Evolutionary conservation across 2,888 invertebrate species (phyloP), one percentile per base, ranked within the genome.

Genomic region (Leptopterna dolabrata): DNA sequence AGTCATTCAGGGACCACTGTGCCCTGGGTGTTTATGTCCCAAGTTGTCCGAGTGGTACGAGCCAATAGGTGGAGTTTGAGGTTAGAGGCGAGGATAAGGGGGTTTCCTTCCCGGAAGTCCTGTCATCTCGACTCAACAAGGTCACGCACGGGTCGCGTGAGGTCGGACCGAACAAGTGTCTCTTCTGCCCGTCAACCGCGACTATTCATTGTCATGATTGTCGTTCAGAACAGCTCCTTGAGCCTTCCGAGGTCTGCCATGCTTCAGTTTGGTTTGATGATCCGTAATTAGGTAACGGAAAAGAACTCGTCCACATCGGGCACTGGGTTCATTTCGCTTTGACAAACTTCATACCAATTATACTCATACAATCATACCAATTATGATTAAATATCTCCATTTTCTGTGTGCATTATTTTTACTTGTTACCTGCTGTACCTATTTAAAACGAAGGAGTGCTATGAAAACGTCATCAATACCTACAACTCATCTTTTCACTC

Each of bases 31-130:
- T n/a, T n/a, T n/a, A n/a, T 16, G 6, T 51, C n/a, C 51, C n/a
- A 14, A 51, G n/a, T 16, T 6, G 51, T 2, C 36, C 36, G 0
- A n/a, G n/a, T 4, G 63, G 11, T 16, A 29, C 27, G 73, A 7
- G 16, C 16, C 41, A n/a, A 36, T 30, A 19, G 36, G 36, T 9
- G n/a, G 30, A n/a, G 30, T 73, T 29, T 30, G 30, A 41, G 73
- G 73, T 73, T 30, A 63, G 16, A 73, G 73, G 73, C 36, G 73
- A 73, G 36, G 73, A 73, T 36, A 73, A 73, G 41, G 19, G 41
- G 73, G 73, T 73, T 73, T 29, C 73, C 29, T 29, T 29, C 73
- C 30, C 36, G 73, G 73, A 73, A 73, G 73, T 73, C 63, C 63
- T 73, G 73, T 41, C 73, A 73, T 73, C 36, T 16, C 11, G 36